phyloP scores from a whole-genome alignment of 2,797 vertebrate genomes.

The Hafferia zeledoni region DNA sequence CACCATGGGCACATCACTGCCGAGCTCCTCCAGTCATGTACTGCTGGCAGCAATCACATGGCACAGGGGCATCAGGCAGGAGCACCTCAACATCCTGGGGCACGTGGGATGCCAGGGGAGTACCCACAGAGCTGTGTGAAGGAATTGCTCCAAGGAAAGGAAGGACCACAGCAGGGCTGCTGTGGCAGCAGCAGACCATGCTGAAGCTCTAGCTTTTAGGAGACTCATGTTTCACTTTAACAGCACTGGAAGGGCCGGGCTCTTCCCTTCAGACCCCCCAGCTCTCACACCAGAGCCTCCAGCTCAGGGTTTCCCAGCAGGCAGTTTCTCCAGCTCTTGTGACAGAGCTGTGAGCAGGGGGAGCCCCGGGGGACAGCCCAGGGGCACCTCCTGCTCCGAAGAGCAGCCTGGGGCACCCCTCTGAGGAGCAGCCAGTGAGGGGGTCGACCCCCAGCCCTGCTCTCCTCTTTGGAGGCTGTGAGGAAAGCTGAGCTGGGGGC shows the following conservation, averaged over 20 bases:
- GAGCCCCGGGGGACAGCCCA: background rate
- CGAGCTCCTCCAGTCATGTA: background rate
- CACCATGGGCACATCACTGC: background rate
- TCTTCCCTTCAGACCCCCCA: background rate
- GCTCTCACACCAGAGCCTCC: background rate
- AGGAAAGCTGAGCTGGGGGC: slow-evolving; percentile 53
- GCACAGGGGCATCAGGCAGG: background rate
- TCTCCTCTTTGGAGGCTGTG: background rate
- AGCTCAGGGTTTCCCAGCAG: background rate
- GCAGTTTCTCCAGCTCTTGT: background rate
- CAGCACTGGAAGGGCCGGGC: background rate
- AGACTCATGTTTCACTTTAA: background rate
- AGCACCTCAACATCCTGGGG: background rate
- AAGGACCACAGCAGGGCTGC: background rate
- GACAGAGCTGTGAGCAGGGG: accelerated
- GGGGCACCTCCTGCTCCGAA: background rate
- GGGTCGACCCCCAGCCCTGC: background rate
- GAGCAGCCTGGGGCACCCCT: background rate
- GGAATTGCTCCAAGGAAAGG: background rate
- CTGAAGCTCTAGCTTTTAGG: background rate
- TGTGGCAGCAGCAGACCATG: background rate
- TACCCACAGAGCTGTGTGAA: background rate
- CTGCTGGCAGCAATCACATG: accelerated
- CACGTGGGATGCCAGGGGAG: background rate
- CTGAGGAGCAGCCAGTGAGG: background rate